Percentiles rank a stretch among this genome's conserved stretches.
Evolutionary conservation across 2,113 vertebrate species (phyloP).

Genomic region (Oryctolagus cuniculus): mOryCun1.1 NC_091440.1:77747001-77747500

Average conservation of each 20-base stretch:
- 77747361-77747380: not conserved
- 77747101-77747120: conserved; percentile 55
- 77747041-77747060: too few species aligned
- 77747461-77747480: not conserved
- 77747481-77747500: not conserved
- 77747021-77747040: too few species aligned
- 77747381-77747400: not conserved
- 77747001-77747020: too few species aligned
- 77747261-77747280: conserved; percentile 1
- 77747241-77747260: not conserved
- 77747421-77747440: not conserved
- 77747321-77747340: not conserved
- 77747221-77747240: too few species aligned
- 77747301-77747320: conserved; percentile 20
- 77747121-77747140: conserved; percentile 2
- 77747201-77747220: not conserved
- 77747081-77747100: too few species aligned
- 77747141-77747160: conserved; percentile 15
- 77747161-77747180: not conserved
- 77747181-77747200: not conserved
- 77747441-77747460: conserved; percentile 3
- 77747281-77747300: not conserved
- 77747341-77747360: conserved; percentile 15
- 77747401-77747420: not conserved
- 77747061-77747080: too few species aligned